Evolutionary conservation across 1,140 invertebrate genomes (phyloP), one percentile per base, ranked within the genome.

Genomic region (Pseudomyrmex dendroicus): DNA sequence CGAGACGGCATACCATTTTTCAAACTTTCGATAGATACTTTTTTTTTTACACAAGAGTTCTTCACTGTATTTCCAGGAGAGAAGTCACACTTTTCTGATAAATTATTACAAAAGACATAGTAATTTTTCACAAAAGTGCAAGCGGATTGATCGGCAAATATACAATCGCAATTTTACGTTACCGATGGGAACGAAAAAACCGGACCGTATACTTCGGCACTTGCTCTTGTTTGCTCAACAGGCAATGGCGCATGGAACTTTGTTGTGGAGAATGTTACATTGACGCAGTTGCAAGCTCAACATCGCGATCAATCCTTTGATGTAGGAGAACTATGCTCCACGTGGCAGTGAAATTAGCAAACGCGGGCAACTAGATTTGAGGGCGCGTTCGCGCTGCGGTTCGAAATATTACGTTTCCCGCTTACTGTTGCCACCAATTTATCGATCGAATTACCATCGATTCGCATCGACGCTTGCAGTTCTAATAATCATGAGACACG

Each of bases 251-350:
- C 44, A 48, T 44, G 20, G 9, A 80, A 80, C 52, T 59, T 72
- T 9, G 15, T 20, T 48, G 25, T 63, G 17, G 46, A 84, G 48
- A 77, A 78, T 54, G 46, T 8, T 50, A 85, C 74, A 77, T 72
- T 48, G 74, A 78, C 76, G 61, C 72, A 74, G 73, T 48, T 85
- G 78, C 78, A 20, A 48, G 25, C 15, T 67, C 12, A 74, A 83
- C 62, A 83, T 85, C 54, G 17, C 62, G 44, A 87, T 85, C 72
- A 52, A 80, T 50, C 74, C 66, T 84, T 82, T 83, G 73, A 77
- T 70, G 78, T 22, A 22, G 8, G 15, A 5, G 2, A 50, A 59
- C 54, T 48, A 7, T 57, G 10, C 7, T 20, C 12, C 13, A 52
- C 54, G 25, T 77, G 61, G 48, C n/a, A 54, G n/a, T n/a, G 10